These are phyloP conservation scores for Cepaea hortensis DNA, from an alignment of 2,888 invertebrate genomes.

Conservation along the genomic window DNA sequence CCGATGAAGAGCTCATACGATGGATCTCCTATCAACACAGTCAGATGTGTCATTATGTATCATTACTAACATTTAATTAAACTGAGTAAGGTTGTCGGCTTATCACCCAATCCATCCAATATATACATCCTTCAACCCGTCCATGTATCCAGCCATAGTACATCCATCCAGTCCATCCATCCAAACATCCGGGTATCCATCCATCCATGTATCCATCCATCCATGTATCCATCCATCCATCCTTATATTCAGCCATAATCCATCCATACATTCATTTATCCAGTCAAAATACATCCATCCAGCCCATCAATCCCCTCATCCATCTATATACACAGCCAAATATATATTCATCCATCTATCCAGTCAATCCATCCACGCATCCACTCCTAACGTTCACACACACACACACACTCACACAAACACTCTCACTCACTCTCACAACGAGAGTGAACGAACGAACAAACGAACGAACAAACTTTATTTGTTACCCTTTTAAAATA, in stretches of 20 bases:
- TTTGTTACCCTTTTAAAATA: too few species aligned
- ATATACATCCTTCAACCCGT: neutral
- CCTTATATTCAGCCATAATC: neutral
- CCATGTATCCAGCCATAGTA: neutral
- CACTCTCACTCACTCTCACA: too few species aligned
- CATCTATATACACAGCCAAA: neutral
- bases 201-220: neutral
- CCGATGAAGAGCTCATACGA: conserved; percentile 57
- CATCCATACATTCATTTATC: too few species aligned
- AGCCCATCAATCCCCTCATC: neutral
- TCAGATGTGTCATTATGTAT: neutral
- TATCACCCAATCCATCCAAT: neutral
- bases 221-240: neutral
- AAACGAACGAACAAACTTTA: too few species aligned
- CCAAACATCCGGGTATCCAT: neutral
- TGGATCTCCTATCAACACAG: conserved; percentile 35
- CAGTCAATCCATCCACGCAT: neutral
- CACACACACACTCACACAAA: too few species aligned
- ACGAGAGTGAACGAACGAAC: too few species aligned
- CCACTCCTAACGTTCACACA: too few species aligned
- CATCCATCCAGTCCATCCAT: neutral
- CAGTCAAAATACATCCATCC: too few species aligned
- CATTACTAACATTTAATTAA: too few species aligned
- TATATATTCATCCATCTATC: neutral
- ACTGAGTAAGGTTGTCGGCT: too few species aligned